Conservation (phyloP, 2,113 vertebrate species). For the Pomatostomus ruficeps region DNA sequence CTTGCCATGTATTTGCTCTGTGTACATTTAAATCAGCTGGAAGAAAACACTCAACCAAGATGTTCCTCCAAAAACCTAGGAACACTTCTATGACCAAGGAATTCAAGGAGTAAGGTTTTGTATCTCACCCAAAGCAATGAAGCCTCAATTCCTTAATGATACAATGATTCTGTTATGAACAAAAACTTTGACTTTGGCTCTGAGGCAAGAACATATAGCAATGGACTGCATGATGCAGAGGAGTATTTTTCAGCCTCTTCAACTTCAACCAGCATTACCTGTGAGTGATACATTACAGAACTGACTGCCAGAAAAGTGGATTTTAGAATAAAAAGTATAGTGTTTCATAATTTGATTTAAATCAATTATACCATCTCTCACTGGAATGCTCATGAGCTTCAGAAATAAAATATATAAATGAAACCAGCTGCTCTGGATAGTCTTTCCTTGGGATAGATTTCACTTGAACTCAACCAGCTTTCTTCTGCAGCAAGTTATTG, state of each 20-base stretch:
- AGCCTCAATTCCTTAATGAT: not conserved
- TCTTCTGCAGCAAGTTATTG: conserved; percentile 59
- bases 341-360: conserved; percentile 83
- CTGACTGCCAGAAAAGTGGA: conserved; percentile 65
- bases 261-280: conserved; percentile 64
- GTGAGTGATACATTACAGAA: conserved; percentile 57
- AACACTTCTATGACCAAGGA: not conserved
- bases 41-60: conserved; percentile 1
- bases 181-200: not conserved
- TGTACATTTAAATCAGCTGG: not conserved
- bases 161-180: not conserved
- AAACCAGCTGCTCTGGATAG: conserved; percentile 78
- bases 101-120: not conserved
- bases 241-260: not conserved
- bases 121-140: not conserved
- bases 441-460: conserved; percentile 71
- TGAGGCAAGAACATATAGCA: not conserved
- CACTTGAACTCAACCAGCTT: conserved; percentile 65
- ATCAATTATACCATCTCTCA: conserved; percentile 82
- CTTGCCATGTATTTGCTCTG: not conserved
- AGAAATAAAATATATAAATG: conserved; percentile 78
- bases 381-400: conserved; percentile 77
- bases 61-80: conserved; percentile 9
- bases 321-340: conserved; percentile 75
- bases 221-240: not conserved